phyloP scores from a whole-genome alignment of 2,113 vertebrate genomes.

The Opisthocomus hoazin region DNA sequence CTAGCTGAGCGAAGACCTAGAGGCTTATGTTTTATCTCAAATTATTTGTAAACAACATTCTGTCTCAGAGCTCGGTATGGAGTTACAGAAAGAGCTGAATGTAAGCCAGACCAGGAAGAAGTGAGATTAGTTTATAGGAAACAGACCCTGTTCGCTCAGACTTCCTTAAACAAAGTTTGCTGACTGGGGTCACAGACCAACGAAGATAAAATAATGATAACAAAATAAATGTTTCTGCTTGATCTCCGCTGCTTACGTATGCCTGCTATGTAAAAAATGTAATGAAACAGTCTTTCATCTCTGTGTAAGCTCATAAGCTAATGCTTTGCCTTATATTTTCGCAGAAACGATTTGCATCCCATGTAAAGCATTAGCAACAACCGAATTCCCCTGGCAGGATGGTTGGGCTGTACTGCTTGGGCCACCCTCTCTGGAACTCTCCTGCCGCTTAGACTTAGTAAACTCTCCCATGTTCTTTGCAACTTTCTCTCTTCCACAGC shows the following conservation, averaged over 20 bases:
- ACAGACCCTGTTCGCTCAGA: constrained; percentile 18
- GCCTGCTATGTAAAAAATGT: constrained; percentile 24
- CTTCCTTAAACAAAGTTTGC: constrained; percentile 52
- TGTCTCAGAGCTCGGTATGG: not conserved
- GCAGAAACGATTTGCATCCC: not conserved
- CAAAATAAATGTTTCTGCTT: constrained; percentile 52
- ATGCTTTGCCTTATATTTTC: not conserved
- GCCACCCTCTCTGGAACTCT: not conserved
- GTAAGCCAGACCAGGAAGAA: constrained; percentile 41
- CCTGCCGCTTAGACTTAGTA: not conserved
- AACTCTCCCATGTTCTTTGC: not conserved
- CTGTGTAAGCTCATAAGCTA: not conserved
- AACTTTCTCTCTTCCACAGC: not conserved
- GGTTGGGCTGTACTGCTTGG: not conserved
- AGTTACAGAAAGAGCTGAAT: not conserved
- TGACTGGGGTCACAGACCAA: constrained; percentile 22
- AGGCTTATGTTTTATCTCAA: constrained; percentile 37
- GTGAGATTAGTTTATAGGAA: constrained; percentile 47
- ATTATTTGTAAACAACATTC: constrained; percentile 55
- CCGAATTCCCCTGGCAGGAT: not conserved
- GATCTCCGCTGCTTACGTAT: not conserved
- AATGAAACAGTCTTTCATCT: constrained; percentile 11
- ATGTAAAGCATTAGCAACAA: not conserved
- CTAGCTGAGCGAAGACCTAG: not conserved
- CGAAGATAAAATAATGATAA: constrained; percentile 46